Evolutionary conservation across 2,797 vertebrate genomes (phyloP).

Genomic region (Tokudaia muenninki): DNA sequence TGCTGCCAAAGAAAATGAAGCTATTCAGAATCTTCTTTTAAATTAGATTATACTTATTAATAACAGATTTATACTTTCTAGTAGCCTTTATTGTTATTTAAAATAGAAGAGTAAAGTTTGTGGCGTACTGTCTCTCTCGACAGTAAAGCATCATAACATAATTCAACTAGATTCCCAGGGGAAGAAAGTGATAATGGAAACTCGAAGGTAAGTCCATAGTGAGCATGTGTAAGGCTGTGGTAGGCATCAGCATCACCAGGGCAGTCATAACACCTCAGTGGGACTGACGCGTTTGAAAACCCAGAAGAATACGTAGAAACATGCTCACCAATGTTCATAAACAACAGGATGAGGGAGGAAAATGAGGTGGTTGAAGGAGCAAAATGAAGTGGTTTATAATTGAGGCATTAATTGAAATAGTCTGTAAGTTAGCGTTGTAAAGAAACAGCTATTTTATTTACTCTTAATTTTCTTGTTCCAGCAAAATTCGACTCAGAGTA

Average conservation of each 20-base stretch:
- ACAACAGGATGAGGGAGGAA: slow-evolving; percentile 42
- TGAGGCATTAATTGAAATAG: neutral
- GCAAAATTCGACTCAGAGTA: neutral
- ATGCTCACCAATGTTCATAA: slow-evolving; percentile 47
- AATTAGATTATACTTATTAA: slow-evolving; percentile 57
- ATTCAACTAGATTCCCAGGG: slow-evolving; percentile 36
- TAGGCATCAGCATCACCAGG: neutral
- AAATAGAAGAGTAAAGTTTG: slow-evolving; percentile 39
- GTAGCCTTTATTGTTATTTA: slow-evolving; percentile 52
- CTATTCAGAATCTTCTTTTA: slow-evolving; percentile 25
- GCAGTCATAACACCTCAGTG: slow-evolving; percentile 34
- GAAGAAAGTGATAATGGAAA: slow-evolving; percentile 63
- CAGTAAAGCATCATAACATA: neutral
- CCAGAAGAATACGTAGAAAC: slow-evolving; percentile 61
- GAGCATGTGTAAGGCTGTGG: slow-evolving; percentile 10
- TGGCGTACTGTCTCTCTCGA: neutral
- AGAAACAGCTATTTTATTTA: slow-evolving; percentile 18
- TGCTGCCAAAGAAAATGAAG: slow-evolving; percentile 40
- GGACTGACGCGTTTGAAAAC: slow-evolving; percentile 52
- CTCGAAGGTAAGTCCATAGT: slow-evolving; percentile 32
- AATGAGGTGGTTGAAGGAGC: neutral
- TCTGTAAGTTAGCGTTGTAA: neutral
- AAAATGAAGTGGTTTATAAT: slow-evolving; percentile 27
- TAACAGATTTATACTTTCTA: slow-evolving; percentile 57
- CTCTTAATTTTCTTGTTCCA: slow-evolving; percentile 4